These are phyloP conservation scores for Hydrocynus forskahlii DNA, from an alignment of 2,797 vertebrate genomes.

Conservation along the genomic window DNA sequence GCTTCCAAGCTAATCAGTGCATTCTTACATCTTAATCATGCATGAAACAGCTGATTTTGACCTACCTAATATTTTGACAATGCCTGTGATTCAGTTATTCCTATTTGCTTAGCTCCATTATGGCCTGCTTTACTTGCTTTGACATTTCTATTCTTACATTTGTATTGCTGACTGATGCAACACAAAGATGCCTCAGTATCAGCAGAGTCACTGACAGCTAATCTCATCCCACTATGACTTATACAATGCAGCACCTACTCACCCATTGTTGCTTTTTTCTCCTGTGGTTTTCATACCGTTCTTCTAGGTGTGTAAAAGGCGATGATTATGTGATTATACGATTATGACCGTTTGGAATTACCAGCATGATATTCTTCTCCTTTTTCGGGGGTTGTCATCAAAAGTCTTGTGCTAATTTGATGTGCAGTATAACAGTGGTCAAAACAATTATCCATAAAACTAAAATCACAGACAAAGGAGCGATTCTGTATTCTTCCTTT, in stretches of 20 bases:
- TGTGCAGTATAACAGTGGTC: neutral
- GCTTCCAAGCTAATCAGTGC: neutral
- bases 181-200: conserved; percentile 12
- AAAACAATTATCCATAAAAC: neutral
- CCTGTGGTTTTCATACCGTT: neutral
- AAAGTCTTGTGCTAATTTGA: neutral
- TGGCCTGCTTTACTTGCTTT: neutral
- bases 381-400: neutral
- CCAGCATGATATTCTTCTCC: neutral
- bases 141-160: conserved; percentile 6
- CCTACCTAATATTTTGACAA: neutral
- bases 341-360: neutral
- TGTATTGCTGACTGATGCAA: conserved; percentile 9
- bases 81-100: neutral
- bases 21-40: neutral
- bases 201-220: conserved; percentile 6
- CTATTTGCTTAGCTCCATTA: neutral
- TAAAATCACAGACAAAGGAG: neutral
- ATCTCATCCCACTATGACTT: conserved; percentile 10
- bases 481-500: neutral
- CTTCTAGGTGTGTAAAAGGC: neutral
- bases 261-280: neutral
- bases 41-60: neutral
- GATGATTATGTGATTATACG: too few species aligned
- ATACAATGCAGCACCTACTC: conserved; percentile 5